A percentile compares a stretch with the other conserved stretches of the same genome.
These are phyloP conservation scores for Lepilemur ruficaudatus DNA, from an alignment of 2,797 vertebrate genomes.

Conservation along the genomic window DNA sequence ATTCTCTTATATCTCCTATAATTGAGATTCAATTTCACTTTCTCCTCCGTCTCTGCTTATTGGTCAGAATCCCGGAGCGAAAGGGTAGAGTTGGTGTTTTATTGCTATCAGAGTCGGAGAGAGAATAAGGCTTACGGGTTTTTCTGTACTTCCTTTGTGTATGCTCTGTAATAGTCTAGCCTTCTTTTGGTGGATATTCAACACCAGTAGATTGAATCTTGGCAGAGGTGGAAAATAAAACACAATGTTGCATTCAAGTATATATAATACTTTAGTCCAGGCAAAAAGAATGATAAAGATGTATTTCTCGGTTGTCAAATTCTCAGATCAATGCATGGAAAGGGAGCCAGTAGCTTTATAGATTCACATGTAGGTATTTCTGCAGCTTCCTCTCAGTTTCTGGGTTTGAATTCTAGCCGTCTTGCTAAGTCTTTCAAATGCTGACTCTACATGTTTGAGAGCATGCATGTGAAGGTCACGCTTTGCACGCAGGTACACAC, in stretches of 20 bases:
- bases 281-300: slow-evolving; percentile 59
- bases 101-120: slow-evolving; percentile 62
- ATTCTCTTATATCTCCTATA: slow-evolving; percentile 26
- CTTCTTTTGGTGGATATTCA: slow-evolving; percentile 56
- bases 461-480: neutral
- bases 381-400: neutral
- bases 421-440: neutral
- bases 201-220: slow-evolving; percentile 64
- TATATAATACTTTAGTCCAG: slow-evolving; percentile 35
- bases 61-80: slow-evolving; percentile 67
- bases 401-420: neutral
- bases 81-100: slow-evolving; percentile 62
- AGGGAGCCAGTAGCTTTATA: neutral
- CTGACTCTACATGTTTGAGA: too few relatives aligned
- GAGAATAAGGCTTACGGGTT: slow-evolving; percentile 45
- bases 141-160: slow-evolving; percentile 57
- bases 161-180: neutral
- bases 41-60: slow-evolving; percentile 33
- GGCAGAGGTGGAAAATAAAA: slow-evolving; percentile 58
- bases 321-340: neutral
- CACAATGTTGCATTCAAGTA: slow-evolving; percentile 63
- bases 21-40: slow-evolving; percentile 59
- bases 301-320: slow-evolving; percentile 45
- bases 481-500: neutral
- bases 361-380: neutral